Conservation (phyloP, 2,113 vertebrate species). For the Leptocoma aspasia region DNA sequence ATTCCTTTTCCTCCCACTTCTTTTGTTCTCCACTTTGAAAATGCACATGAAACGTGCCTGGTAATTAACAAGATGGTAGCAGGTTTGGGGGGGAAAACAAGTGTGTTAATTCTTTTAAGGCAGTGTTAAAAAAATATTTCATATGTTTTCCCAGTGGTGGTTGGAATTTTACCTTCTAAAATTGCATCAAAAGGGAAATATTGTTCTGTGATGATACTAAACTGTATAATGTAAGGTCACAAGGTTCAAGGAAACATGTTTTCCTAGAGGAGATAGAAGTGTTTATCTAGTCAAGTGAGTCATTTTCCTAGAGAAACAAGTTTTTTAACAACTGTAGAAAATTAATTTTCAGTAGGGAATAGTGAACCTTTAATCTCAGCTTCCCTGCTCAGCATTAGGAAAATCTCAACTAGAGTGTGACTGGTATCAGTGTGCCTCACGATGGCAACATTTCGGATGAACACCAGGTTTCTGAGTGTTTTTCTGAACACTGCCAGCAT, state of each 20-base stretch:
- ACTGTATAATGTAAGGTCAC: neutral
- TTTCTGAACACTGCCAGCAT: conserved; percentile 16
- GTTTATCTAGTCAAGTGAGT: conserved; percentile 53
- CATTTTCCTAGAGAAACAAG: conserved; percentile 38
- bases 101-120: neutral
- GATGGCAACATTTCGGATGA: conserved; percentile 22
- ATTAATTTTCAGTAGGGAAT: conserved; percentile 64
- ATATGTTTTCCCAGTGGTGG: neutral
- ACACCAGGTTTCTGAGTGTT: conserved; percentile 33
- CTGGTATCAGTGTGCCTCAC: conserved; percentile 47
- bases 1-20: neutral
- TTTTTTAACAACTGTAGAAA: conserved; percentile 65
- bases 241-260: neutral
- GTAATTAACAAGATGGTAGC: neutral
- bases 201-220: conserved; percentile 43
- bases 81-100: neutral
- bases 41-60: neutral
- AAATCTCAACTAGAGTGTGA: conserved; percentile 45
- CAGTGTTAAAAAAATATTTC: neutral
- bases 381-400: conserved; percentile 57
- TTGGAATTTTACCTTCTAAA: conserved; percentile 9
- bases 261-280: conserved; percentile 11
- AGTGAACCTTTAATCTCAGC: conserved; percentile 61
- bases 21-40: conserved; percentile 3
- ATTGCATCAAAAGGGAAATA: neutral